These are phyloP conservation scores for Oncorhynchus kisutch DNA, from an alignment of 2,113 vertebrate genomes.

Conservation along the genomic window DNA sequence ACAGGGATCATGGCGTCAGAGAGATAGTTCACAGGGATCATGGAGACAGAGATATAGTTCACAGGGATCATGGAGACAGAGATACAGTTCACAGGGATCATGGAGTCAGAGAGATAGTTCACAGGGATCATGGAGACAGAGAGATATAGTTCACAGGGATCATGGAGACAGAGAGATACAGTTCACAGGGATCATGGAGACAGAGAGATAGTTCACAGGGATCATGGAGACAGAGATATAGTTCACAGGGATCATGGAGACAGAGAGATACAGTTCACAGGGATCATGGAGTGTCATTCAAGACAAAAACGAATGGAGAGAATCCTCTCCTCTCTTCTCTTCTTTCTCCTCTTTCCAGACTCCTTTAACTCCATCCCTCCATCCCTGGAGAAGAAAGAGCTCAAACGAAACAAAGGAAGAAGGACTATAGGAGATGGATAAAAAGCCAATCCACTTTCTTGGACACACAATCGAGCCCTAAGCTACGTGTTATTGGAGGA, in stretches of 20 bases:
- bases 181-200: slow-evolving; percentile 38
- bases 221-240: neutral
- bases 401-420: slow-evolving; percentile 27
- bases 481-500: slow-evolving; percentile 87
- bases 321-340: slow-evolving; percentile 16
- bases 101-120: no score
- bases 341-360: slow-evolving; percentile 16
- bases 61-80: slow-evolving; percentile 26
- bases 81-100: slow-evolving; percentile 36
- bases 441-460: slow-evolving; percentile 65
- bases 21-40: no score
- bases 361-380: slow-evolving; percentile 4
- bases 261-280: neutral
- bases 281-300: neutral
- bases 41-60: slow-evolving; percentile 16
- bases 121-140: slow-evolving; percentile 1
- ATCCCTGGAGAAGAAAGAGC: slow-evolving; percentile 28
- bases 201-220: neutral
- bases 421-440: slow-evolving; percentile 22
- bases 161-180: slow-evolving; percentile 19
- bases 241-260: slow-evolving; percentile 3
- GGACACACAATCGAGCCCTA: slow-evolving; percentile 91
- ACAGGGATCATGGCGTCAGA: no score
- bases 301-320: slow-evolving; percentile 10
- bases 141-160: slow-evolving; percentile 38